Base-by-base conservation (phyloP, 2,797 vertebrate genomes). In the Fringilla coelebs region DNA sequence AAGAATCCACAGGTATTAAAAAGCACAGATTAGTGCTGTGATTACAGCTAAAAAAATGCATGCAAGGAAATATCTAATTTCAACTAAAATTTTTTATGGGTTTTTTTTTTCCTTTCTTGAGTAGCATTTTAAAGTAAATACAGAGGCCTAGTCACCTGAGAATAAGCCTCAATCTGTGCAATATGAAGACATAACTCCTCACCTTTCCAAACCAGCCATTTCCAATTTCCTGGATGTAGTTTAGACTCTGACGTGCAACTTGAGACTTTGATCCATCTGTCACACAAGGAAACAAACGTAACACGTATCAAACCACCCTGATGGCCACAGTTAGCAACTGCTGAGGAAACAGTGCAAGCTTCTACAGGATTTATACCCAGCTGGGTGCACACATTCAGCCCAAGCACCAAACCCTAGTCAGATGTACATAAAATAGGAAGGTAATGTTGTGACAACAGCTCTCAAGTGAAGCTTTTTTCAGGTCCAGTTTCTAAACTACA, bases 191-290 rank as follows among this genome's bases (percentile, higher is more conserved):
- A 19, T 29, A 79, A 93, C 38, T 57, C 32, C 95, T 97, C 96
- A 99, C 99, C 99, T 99, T 99, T 94, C 99, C 99, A 98, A 99
- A 99, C 98, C 99, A 99, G 95, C 99, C 99, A 76, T 97, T 99
- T 92, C 99, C 99, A 62, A 99, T 99, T 97, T 99, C 99, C 96
- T 99, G 99, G 95, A 99, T 99, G 94, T 99, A 99, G 97, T 99
- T 99, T 77, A 99, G 98, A 98, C 97, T 99, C 94, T 99, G 99
- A 36, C 99, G 99, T 45, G 98, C 97, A 76, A 99, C 97, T 95
- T 99, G 99, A 95, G 98, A 98, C 84, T 98, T 96, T 46, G 98
- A 97, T 94, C 98, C 98, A 92, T 99, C 99, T 99, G 98, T 75
- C 73, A 93, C 12, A 62, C 61, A 96, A 83, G 1, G 8, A 92